A percentile compares a stretch with the other conserved stretches of the same genome.
Evolutionary conservation across 2,113 vertebrate genomes (phyloP).

Genomic region (Zosterops lateralis): DNA sequence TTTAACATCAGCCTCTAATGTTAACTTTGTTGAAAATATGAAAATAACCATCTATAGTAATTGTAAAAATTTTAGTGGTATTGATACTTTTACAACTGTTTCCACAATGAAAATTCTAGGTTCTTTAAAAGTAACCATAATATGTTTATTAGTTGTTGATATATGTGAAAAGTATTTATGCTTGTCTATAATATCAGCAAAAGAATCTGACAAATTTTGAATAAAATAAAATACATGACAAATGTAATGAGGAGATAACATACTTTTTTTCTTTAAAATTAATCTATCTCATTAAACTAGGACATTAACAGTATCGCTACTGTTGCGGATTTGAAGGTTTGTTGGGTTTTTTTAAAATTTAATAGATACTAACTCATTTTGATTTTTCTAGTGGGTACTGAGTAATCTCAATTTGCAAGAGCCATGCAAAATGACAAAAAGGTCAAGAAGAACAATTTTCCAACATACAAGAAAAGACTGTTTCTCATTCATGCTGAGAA

Average conservation of each 20-base stretch:
- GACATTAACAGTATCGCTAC: not conserved
- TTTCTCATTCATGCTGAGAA: not conserved
- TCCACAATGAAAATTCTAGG: not conserved
- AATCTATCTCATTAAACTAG: not conserved
- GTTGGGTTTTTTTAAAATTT: not conserved
- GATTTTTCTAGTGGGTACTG: not conserved
- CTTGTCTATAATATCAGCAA: not conserved
- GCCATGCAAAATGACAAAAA: not conserved
- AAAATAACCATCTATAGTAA: not conserved
- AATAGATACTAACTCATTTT: not conserved
- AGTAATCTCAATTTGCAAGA: not conserved
- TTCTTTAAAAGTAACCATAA: not conserved
- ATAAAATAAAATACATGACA: not conserved
- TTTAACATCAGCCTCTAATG: not conserved
- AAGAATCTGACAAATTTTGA: not conserved
- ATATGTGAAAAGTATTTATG: not conserved
- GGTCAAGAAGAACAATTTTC: not conserved
- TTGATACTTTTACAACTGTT: not conserved
- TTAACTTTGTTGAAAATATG: not conserved
- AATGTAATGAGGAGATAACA: not conserved
- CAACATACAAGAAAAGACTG: not conserved
- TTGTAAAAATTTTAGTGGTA: not conserved
- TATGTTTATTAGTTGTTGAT: not conserved
- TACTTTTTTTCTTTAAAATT: not conserved
- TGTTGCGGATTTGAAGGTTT: not conserved